Conservation (phyloP, 2,888 invertebrate species). For the Eupithecia dodoneata region DNA sequence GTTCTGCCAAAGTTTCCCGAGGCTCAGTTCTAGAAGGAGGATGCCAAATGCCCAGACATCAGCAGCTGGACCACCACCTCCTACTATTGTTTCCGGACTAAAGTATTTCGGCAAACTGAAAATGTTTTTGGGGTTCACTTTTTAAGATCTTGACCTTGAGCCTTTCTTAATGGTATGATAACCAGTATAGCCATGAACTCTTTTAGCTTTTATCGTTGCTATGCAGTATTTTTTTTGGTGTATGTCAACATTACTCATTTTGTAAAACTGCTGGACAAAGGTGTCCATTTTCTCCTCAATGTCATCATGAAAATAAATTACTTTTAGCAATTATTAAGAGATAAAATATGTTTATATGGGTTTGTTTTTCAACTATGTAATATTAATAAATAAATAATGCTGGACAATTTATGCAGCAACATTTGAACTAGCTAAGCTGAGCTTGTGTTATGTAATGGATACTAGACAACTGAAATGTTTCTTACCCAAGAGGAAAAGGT, state of each 20-base stretch:
- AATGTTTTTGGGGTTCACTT: constrained; percentile 31
- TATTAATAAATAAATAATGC: no score
- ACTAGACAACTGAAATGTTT: background rate
- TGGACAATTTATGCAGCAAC: no score
- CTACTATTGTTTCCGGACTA: constrained; percentile 91
- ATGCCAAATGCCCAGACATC: constrained; percentile 99
- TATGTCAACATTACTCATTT: background rate
- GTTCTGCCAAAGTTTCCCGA: constrained; percentile 89
- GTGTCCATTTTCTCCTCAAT: background rate
- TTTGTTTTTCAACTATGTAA: no score
- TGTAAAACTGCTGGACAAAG: background rate
- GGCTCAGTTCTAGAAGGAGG: constrained; percentile 90
- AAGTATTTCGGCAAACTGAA: constrained; percentile 90
- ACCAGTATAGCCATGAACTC: no score
- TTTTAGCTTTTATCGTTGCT: background rate
- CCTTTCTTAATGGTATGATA: no score
- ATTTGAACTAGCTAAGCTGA: no score
- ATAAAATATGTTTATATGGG: no score
- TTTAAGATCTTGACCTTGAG: background rate
- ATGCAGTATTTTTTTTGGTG: background rate
- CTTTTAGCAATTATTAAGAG: no score
- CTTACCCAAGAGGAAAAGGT: constrained; percentile 94
- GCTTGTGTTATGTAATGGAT: no score
- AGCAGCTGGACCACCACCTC: constrained; percentile 89
- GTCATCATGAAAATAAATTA: background rate